Conservation (phyloP, 2,113 vertebrate species). For the Benthochromis sp. region DNA sequence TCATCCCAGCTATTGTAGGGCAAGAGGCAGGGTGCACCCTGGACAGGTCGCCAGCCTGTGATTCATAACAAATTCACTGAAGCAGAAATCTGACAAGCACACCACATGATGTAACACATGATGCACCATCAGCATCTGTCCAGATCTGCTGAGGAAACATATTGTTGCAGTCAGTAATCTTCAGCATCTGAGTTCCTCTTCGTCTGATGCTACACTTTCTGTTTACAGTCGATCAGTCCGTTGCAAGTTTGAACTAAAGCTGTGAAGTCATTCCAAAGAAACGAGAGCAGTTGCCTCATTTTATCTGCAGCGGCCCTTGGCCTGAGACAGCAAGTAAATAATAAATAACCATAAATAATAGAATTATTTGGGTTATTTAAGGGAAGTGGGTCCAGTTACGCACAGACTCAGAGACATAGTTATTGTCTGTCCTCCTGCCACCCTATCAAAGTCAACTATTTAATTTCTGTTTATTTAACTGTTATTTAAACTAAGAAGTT, state of each 20-base stretch:
- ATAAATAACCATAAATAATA: not conserved
- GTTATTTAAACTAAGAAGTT: not conserved
- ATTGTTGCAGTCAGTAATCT: not conserved
- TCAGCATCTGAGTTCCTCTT: not conserved
- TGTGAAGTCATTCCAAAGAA: not conserved
- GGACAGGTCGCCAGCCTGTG: not conserved
- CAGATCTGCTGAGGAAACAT: not conserved
- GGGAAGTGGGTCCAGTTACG: not conserved
- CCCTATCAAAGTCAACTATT: not conserved
- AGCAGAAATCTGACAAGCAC: not conserved
- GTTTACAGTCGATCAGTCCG: not conserved
- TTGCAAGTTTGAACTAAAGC: not conserved
- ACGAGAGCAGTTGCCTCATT: not conserved
- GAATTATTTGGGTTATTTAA: not conserved
- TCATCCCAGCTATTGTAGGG: not conserved
- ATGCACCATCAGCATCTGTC: not conserved
- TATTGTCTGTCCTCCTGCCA: not conserved
- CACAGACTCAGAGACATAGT: not conserved
- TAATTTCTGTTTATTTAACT: not conserved
- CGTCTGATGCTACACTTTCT: not conserved
- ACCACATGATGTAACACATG: not conserved
- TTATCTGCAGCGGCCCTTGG: not conserved
- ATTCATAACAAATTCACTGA: not conserved
- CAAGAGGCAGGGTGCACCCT: not conserved
- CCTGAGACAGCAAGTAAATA: not conserved